These are phyloP conservation scores for Silurus glanis DNA, from an alignment of 2,113 vertebrate species.

Conservation along the genomic window DNA sequence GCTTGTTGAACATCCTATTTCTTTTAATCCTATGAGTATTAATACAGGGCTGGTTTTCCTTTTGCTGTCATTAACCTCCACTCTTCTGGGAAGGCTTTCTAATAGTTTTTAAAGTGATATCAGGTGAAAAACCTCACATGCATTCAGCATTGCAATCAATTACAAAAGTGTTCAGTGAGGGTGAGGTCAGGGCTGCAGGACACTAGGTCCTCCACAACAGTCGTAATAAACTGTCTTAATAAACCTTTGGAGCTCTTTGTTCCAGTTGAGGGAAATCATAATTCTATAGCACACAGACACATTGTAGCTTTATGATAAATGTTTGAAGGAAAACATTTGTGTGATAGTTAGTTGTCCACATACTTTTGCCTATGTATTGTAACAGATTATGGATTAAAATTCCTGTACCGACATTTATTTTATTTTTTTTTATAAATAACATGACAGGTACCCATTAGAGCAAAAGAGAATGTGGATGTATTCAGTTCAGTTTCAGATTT, in stretches of 20 bases:
- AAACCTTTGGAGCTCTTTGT: too few relatives aligned
- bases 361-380: neutral
- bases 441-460: neutral
- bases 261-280: too few relatives aligned
- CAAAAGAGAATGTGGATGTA: neutral
- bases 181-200: too few relatives aligned
- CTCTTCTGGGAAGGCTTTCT: too few relatives aligned
- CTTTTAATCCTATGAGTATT: neutral
- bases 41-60: neutral
- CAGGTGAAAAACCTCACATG: too few relatives aligned
- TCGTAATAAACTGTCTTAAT: too few relatives aligned
- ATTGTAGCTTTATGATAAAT: too few relatives aligned
- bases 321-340: neutral
- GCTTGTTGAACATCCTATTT: neutral
- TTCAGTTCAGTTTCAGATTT: neutral
- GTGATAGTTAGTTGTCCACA: neutral
- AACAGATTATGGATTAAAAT: neutral
- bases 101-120: too few relatives aligned
- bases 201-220: too few relatives aligned
- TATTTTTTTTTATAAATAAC: neutral
- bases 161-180: too few relatives aligned
- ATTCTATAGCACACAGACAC: too few relatives aligned
- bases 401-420: neutral
- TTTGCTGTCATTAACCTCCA: neutral
- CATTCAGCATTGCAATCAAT: too few relatives aligned